Conservation (phyloP, 2,888 invertebrate species). For the Auanema freiburgensis region DNA sequence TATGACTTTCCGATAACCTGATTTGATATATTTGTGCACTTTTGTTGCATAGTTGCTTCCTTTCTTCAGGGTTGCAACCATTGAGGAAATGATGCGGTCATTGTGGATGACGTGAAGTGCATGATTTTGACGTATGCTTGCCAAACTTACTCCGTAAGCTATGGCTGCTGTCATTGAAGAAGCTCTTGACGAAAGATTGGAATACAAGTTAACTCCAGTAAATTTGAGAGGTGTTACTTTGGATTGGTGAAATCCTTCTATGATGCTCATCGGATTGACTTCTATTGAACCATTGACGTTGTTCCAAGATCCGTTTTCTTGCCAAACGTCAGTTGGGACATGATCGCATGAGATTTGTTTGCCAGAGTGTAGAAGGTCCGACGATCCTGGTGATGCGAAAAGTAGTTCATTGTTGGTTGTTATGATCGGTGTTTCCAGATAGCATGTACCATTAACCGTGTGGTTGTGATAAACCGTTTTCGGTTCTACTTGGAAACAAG, state of each 20-base stretch:
- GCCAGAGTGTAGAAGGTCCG: background rate
- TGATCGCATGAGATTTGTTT: background rate
- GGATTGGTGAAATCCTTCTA: background rate
- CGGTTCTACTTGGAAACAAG: conserved; percentile 9
- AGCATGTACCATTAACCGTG: conserved; percentile 19
- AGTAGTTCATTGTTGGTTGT: background rate
- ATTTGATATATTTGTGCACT: no score
- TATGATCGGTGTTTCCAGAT: conserved; percentile 19
- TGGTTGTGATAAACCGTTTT: conserved; percentile 13
- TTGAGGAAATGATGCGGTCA: no score
- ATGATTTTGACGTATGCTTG: background rate
- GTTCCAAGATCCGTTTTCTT: background rate
- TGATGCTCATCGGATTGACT: background rate
- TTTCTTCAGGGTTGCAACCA: no score
- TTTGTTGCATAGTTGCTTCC: no score
- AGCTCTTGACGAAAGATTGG: background rate
- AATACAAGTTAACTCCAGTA: background rate
- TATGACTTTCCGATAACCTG: no score
- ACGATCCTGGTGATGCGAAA: conserved; percentile 7
- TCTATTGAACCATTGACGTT: background rate
- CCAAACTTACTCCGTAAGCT: background rate
- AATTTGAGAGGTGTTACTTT: background rate
- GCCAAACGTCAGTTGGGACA: background rate
- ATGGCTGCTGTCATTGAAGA: background rate
- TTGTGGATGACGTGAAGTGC: background rate